Evolutionary conservation across 2,113 vertebrate species (phyloP), one percentile per base, ranked within the genome.

Genomic region (Lampris megalopsis): DNA sequence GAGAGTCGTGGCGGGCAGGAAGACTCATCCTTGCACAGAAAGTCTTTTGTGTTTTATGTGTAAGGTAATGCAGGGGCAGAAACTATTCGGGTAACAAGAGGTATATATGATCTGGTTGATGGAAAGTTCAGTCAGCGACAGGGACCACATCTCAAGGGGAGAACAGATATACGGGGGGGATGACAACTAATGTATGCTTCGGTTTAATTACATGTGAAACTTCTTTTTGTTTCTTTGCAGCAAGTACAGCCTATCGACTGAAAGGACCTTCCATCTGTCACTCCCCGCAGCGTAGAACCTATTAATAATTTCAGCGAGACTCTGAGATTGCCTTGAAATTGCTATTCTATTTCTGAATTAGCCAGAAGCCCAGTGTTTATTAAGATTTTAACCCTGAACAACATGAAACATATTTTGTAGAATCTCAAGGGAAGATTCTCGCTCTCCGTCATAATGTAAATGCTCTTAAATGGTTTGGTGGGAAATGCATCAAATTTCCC

Each of bases 241-340:
- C 24, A 24, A 24, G 24, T 24, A 24, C 24, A 24, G 24, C 24
- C 24, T 24, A 24, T 24, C 24, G 24, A 24, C 24, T 45, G 4
- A 7, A 45, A 7, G 43, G 43, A 7, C n/a, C 50, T 53, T 50
- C 50, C n/a, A 53, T 11, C 50, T 53, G 10, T 53, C 10, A 53
- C 10, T 24, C 50, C 9, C 9, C 50, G 11, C 10, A 13, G 10
- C 1, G 1, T 53, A 13, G 1, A 11, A 53, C 10, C 4, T 53
- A 13, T n/a, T 53, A 53, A 53, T 53, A 5, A 60, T 62, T 72
- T 49, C 35, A 80, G 63, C 67, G 50, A 66, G 64, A 62, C 63
- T 63, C 38, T 62, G 73, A 61, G 47, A 53, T 50, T 59, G 81
- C 70, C 36, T 50, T 5, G 41, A 78, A 73, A 75, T 61, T 63